Conservation (phyloP, 2,797 vertebrate species). For the Jordanella pulchra region DNA sequence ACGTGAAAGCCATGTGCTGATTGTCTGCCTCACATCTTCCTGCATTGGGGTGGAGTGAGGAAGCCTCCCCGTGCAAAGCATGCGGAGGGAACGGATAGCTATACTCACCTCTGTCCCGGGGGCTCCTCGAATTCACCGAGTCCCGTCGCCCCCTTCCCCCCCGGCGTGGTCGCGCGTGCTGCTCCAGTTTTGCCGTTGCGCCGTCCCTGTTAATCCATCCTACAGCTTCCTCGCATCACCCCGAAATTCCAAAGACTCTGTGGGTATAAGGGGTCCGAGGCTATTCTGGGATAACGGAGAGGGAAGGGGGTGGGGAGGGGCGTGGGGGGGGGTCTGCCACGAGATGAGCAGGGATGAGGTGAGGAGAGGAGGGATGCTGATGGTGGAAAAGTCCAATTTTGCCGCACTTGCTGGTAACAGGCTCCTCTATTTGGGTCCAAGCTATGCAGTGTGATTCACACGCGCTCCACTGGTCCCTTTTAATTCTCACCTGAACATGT, state of each 20-base stretch:
- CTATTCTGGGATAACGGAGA: constrained; percentile 35
- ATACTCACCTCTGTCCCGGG: constrained; percentile 82
- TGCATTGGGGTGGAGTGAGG: background rate
- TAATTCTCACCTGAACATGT: constrained; percentile 27
- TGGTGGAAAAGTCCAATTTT: constrained; percentile 68
- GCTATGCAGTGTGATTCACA: constrained; percentile 55
- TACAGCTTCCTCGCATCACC: constrained; percentile 38
- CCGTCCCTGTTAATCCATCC: constrained; percentile 75
- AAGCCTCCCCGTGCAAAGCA: background rate
- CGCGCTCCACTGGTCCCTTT: constrained; percentile 40
- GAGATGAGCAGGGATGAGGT: constrained; percentile 39
- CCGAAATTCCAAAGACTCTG: constrained; percentile 33
- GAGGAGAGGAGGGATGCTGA: constrained; percentile 51
- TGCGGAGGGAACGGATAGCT: constrained; percentile 5
- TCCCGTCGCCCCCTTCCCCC: constrained; percentile 81
- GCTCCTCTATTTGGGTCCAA: constrained; percentile 34
- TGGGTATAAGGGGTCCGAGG: constrained; percentile 17
- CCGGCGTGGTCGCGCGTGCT: constrained; percentile 78
- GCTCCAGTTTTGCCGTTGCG: constrained; percentile 79
- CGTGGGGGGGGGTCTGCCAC: constrained; percentile 31
- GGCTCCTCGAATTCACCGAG: constrained; percentile 81
- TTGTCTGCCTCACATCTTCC: constrained; percentile 16
- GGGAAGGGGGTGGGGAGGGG: constrained; percentile 25
- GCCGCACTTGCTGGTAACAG: constrained; percentile 56
- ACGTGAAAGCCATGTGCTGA: constrained; percentile 66